These are phyloP conservation scores for Discoglossus pictus DNA, from an alignment of 2,797 vertebrate species.

Conservation along the genomic window DNA sequence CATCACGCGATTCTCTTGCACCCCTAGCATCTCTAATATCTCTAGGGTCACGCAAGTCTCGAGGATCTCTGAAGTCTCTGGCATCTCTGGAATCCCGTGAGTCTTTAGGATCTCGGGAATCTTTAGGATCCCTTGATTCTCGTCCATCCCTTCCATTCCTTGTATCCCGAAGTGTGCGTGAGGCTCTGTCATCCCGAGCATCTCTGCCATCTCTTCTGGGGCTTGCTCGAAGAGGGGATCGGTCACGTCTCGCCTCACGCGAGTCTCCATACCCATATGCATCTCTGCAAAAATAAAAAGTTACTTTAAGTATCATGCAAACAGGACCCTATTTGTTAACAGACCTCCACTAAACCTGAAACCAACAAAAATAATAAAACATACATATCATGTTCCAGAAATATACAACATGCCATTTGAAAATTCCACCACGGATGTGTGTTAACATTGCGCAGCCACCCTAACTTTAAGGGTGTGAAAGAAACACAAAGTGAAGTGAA, in stretches of 20 bases:
- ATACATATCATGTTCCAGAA: too few relatives aligned
- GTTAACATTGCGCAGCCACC: too few relatives aligned
- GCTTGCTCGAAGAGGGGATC: constrained; percentile 75
- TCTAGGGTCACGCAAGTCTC: constrained; percentile 63
- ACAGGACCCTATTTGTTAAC: too few relatives aligned
- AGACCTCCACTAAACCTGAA: too few relatives aligned
- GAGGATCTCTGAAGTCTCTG: constrained; percentile 75
- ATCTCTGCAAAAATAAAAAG: constrained; percentile 65
- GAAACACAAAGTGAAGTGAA: too few relatives aligned
- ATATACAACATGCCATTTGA: too few relatives aligned
- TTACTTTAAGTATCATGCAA: too few relatives aligned
- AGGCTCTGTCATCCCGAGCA: constrained; percentile 77
- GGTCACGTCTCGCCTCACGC: constrained; percentile 70
- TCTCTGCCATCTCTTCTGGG: constrained; percentile 82
- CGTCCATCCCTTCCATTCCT: constrained; percentile 72
- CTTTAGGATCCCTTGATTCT: constrained; percentile 56
- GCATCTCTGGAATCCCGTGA: constrained; percentile 76
- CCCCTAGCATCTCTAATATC: constrained; percentile 68
- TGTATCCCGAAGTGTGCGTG: constrained; percentile 64
- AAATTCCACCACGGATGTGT: too few relatives aligned
- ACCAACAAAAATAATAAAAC: too few relatives aligned
- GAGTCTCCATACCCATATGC: constrained; percentile 69
- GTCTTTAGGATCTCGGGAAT: constrained; percentile 78
- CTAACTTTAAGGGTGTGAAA: too few relatives aligned
- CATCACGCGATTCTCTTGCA: constrained; percentile 63